Conservation (phyloP, 2,797 vertebrate genomes). For the Acanthiza pusilla region DNA sequence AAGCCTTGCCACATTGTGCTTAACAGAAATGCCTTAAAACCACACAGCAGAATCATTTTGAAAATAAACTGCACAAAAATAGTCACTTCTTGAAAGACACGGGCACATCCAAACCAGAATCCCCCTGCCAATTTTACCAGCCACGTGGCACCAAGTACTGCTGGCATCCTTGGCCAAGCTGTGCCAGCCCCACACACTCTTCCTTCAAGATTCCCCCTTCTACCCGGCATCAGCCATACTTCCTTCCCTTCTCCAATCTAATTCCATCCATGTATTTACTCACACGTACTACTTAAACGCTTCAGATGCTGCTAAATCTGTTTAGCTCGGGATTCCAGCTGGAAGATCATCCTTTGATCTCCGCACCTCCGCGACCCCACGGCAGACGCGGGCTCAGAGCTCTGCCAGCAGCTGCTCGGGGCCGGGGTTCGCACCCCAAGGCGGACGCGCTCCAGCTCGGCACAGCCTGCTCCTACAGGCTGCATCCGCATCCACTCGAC, state of each 20-base stretch:
- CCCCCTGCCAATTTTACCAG: neutral
- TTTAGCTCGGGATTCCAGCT: neutral
- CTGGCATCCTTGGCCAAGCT: neutral
- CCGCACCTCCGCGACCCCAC: neutral
- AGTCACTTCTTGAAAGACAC: neutral
- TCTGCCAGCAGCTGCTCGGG: neutral
- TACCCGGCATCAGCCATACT: neutral
- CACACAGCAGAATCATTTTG: neutral
- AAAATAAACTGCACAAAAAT: neutral
- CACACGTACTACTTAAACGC: neutral
- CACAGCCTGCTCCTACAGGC: neutral
- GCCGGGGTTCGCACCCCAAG: neutral
- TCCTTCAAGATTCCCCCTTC: neutral
- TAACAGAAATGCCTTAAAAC: neutral
- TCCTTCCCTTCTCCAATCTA: neutral
- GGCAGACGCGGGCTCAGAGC: rapidly evolving
- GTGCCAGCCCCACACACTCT: neutral
- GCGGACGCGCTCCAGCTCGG: neutral
- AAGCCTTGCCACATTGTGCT: neutral
- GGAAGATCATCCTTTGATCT: neutral
- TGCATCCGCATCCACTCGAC: neutral
- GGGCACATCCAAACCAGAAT: neutral
- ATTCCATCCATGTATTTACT: neutral
- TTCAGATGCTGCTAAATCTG: neutral
- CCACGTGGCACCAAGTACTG: neutral